Conservation (phyloP, 2,797 vertebrate genomes). For the Semotilus atromaculatus region DNA sequence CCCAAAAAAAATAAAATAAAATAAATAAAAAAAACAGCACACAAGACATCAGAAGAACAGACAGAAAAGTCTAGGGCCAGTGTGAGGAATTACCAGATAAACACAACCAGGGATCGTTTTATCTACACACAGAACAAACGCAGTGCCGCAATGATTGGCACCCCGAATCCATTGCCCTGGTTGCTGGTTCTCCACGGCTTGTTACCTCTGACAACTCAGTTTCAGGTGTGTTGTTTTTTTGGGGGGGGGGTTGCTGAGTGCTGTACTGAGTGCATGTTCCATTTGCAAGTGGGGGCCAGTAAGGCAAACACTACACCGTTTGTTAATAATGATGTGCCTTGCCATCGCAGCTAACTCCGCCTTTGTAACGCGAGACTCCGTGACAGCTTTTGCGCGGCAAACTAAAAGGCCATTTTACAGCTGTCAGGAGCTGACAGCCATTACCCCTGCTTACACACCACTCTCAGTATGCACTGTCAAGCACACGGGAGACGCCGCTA, state of each 20-base stretch:
- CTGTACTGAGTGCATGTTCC: conserved; percentile 16
- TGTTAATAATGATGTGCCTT: conserved; percentile 64
- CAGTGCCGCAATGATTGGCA: conserved; percentile 51
- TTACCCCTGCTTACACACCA: conserved; percentile 87
- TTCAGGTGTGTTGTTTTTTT: conserved; percentile 25
- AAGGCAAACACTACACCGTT: conserved; percentile 54
- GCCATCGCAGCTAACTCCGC: conserved; percentile 59
- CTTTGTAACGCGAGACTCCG: conserved; percentile 54
- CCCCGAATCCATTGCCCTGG: conserved; percentile 44
- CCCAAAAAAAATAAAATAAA: background rate
- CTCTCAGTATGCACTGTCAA: conserved; percentile 85
- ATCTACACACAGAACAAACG: conserved; percentile 36
- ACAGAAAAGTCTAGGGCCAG: conserved; percentile 2
- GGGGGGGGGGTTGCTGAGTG: no score
- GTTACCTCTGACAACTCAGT: conserved; percentile 55
- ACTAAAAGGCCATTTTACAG: conserved; percentile 70
- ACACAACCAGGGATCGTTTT: conserved; percentile 34
- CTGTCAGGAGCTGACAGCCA: conserved; percentile 85
- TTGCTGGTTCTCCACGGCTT: conserved; percentile 53
- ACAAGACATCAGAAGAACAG: conserved; percentile 11
- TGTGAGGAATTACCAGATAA: conserved; percentile 18
- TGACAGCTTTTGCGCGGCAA: conserved; percentile 64
- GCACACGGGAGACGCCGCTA: conserved; percentile 80
- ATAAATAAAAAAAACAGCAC: background rate
- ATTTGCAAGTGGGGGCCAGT: conserved; percentile 42